These are phyloP conservation scores for Galeopsomyia nigrocyanea DNA, from an alignment of 2,888 invertebrate genomes.

Conservation along the genomic window DNA sequence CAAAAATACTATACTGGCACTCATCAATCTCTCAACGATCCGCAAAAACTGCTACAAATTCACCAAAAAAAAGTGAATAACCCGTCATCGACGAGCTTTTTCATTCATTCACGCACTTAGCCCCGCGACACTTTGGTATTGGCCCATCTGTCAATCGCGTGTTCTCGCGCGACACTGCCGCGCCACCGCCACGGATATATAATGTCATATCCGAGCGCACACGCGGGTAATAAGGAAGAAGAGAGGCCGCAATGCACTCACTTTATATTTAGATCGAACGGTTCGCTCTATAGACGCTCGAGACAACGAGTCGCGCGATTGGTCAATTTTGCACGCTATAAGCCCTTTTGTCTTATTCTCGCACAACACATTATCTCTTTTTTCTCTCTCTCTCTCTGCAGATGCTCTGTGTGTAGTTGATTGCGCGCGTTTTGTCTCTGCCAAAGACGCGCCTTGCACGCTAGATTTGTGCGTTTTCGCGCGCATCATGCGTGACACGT, in stretches of 20 bases:
- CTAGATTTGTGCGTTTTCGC: not conserved
- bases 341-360: too few species aligned
- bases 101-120: not conserved
- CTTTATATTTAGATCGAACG: constrained; percentile 41
- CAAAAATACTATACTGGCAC: not conserved
- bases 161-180: constrained; percentile 1
- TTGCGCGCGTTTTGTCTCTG: too few species aligned
- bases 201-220: not conserved
- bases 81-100: not conserved
- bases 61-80: too few species aligned
- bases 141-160: constrained; percentile 11
- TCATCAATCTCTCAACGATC: not conserved
- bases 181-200: not conserved
- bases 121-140: not conserved
- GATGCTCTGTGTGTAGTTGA: too few species aligned
- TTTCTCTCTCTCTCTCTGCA: not conserved
- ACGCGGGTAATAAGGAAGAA: constrained; percentile 7
- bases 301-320: constrained; percentile 4
- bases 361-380: constrained; percentile 13
- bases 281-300: constrained; percentile 7
- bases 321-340: constrained; percentile 26
- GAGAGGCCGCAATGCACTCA: constrained; percentile 1
- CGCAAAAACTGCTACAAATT: too few species aligned
- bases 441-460: too few species aligned
- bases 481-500: not conserved